These are phyloP conservation scores for Tuberolachnus salignus DNA, from an alignment of 2,888 invertebrate genomes.

Conservation along the genomic window DNA sequence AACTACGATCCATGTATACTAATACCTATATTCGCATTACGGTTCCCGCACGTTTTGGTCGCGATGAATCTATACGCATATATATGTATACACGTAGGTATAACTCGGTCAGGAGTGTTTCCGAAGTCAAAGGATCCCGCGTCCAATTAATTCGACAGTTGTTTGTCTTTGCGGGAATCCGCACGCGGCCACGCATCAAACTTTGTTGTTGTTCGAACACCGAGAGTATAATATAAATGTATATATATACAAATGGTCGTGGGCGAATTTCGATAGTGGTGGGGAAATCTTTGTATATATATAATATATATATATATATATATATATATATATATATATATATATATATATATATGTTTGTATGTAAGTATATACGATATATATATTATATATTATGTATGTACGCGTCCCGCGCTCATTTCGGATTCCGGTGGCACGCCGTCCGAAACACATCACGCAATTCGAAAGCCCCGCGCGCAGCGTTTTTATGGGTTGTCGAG, in stretches of 20 bases:
- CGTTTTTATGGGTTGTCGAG: constrained; percentile 51
- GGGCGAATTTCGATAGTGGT: too few species aligned
- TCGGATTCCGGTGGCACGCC: constrained; percentile 44
- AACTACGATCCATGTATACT: too few species aligned
- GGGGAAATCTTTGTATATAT: not conserved
- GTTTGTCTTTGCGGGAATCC: constrained; percentile 42
- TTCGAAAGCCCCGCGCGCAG: constrained; percentile 29
- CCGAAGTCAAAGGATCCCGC: constrained; percentile 24
- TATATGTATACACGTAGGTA: not conserved
- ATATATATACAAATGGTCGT: not conserved
- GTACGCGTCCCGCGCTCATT: constrained; percentile 34
- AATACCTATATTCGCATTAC: not conserved
- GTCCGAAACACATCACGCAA: constrained; percentile 54
- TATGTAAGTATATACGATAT: not conserved
- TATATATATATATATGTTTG: constrained; percentile 8
- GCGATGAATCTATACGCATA: not conserved
- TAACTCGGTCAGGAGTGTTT: constrained; percentile 31
- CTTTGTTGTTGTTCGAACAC: constrained; percentile 49
- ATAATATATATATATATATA: not conserved
- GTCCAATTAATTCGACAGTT: constrained; percentile 53
- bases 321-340: not conserved
- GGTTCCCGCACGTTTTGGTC: not conserved
- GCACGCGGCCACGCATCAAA: constrained; percentile 19
- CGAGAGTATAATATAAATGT: not conserved
- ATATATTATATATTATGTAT: not conserved